Conservation (phyloP, 2,113 vertebrate genomes). For the Genyomyrus donnyi region DNA sequence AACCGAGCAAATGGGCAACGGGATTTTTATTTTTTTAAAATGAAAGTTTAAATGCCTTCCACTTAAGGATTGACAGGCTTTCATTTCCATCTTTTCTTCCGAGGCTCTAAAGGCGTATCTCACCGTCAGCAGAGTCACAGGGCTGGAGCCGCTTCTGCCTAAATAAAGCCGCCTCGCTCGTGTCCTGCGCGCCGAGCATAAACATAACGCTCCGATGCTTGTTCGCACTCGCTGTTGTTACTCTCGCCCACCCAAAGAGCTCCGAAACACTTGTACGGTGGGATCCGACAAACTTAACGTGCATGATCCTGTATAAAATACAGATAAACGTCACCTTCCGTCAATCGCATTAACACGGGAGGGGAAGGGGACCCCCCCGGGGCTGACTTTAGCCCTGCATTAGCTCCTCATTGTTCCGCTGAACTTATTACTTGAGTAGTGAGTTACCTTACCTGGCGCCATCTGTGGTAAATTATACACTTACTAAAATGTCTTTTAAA, state of each 20-base stretch:
- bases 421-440: neutral
- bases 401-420: neutral
- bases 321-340: neutral
- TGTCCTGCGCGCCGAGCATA: neutral
- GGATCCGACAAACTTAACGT: neutral
- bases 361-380: neutral
- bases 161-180: neutral
- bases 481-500: neutral
- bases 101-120: neutral
- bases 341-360: neutral
- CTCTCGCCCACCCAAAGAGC: neutral
- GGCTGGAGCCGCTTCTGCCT: neutral
- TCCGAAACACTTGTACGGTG: neutral
- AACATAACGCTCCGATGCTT: neutral
- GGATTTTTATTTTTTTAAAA: neutral
- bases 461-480: neutral
- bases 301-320: neutral
- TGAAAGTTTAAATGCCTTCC: neutral
- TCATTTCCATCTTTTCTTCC: neutral
- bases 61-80: neutral
- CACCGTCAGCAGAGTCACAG: neutral
- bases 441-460: neutral
- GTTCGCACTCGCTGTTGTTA: neutral
- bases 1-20: neutral
- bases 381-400: neutral